phyloP scores from a whole-genome alignment of 2,888 invertebrate genomes.

The Pachymerium ferrugineum region DNA sequence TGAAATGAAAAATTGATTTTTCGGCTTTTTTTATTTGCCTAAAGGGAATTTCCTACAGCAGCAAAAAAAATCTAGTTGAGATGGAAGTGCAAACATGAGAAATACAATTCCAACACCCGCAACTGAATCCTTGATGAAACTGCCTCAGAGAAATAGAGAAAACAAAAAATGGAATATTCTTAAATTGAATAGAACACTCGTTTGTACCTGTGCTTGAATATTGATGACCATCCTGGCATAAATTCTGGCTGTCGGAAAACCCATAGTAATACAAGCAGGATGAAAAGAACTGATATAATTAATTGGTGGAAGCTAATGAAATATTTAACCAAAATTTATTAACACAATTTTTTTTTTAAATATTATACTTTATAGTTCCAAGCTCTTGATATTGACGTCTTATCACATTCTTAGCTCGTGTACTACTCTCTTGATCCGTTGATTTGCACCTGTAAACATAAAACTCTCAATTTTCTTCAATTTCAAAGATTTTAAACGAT shows the following conservation, averaged over 20 bases:
- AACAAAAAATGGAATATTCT: not conserved
- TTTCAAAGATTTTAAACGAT: not conserved
- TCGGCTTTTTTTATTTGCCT: not conserved
- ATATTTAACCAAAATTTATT: not conserved
- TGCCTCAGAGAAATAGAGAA: too few relatives aligned
- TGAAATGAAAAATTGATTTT: not conserved
- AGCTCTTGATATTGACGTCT: not conserved
- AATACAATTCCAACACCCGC: not conserved
- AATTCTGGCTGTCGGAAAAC: slow-evolving; percentile 84
- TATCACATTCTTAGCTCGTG: not conserved
- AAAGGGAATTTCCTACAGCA: not conserved
- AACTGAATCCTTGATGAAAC: not conserved
- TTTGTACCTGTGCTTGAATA: slow-evolving; percentile 46
- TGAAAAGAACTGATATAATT: slow-evolving; percentile 59
- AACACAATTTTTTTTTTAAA: not conserved
- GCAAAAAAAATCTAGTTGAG: not conserved
- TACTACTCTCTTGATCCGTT: not conserved
- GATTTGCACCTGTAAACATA: not conserved
- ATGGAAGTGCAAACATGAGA: not conserved
- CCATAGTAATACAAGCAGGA: slow-evolving; percentile 74
- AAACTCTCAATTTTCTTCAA: not conserved
- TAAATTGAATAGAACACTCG: slow-evolving; percentile 38
- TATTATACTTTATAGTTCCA: not conserved
- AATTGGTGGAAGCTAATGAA: slow-evolving; percentile 33
- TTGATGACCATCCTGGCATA: slow-evolving; percentile 76